Evolutionary conservation across 2,797 vertebrate species (phyloP).

Genomic region (Chelon auratus): DNA sequence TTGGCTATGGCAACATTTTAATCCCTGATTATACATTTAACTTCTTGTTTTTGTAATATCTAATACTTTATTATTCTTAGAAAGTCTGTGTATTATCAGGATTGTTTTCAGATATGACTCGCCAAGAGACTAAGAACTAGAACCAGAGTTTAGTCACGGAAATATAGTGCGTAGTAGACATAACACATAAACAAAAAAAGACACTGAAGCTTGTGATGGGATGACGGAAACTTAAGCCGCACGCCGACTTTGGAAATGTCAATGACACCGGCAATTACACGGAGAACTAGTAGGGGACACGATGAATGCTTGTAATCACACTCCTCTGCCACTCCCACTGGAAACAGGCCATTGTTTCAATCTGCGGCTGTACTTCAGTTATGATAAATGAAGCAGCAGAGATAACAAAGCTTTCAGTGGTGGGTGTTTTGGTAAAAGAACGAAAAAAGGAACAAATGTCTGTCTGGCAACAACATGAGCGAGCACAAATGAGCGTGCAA

Average conservation of each 20-base stretch:
- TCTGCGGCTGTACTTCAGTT: conserved; percentile 49
- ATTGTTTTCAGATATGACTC: background rate
- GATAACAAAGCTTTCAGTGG: conserved; percentile 53
- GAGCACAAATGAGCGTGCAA: background rate
- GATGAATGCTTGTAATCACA: conserved; percentile 47
- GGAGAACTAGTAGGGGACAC: conserved; percentile 16
- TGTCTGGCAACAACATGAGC: conserved; percentile 2
- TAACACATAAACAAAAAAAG: background rate
- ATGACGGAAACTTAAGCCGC: conserved; percentile 7
- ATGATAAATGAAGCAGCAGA: conserved; percentile 37
- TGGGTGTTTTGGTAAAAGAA: conserved; percentile 27
- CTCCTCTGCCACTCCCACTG: conserved; percentile 42
- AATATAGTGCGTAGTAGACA: background rate
- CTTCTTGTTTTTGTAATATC: background rate
- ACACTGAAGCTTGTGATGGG: background rate
- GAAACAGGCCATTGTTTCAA: conserved; percentile 53
- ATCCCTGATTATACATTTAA: background rate
- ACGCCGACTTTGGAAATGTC: conserved; percentile 50
- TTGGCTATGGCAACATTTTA: background rate
- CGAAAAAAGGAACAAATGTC: conserved; percentile 23
- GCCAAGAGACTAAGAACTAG: background rate
- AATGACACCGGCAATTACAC: conserved; percentile 33
- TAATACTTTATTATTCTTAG: background rate
- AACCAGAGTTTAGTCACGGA: background rate
- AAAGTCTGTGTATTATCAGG: background rate